Evolutionary conservation across 2,888 invertebrate genomes (phyloP).

Genomic region (Diploptera punctata): DNA sequence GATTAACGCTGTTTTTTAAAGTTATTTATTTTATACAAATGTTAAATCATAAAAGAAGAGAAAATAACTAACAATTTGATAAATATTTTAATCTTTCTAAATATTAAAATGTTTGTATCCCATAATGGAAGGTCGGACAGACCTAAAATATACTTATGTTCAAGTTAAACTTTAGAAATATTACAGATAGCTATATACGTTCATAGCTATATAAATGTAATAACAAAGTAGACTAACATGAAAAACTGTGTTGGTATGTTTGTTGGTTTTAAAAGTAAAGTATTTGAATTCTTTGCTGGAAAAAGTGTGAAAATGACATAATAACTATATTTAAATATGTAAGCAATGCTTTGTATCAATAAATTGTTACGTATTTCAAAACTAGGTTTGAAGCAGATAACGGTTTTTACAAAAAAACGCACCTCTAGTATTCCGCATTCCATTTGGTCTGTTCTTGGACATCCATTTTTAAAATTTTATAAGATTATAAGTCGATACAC

Average conservation of each 20-base stretch:
- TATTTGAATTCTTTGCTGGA: neutral
- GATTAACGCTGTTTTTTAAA: neutral
- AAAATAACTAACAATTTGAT: no score
- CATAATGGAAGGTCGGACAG: no score
- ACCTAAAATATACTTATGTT: no score
- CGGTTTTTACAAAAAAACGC: no score
- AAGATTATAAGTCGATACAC: no score
- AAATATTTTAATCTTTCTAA: neutral
- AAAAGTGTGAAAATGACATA: neutral
- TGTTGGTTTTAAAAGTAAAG: no score
- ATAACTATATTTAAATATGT: neutral
- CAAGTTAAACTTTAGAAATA: neutral
- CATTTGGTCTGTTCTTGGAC: no score
- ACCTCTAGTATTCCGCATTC: no score
- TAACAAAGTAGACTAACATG: neutral
- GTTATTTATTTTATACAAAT: neutral
- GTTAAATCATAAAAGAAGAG: neutral
- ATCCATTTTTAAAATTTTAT: no score
- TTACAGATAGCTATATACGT: neutral
- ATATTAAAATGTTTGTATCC: neutral
- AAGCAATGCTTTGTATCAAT: no score
- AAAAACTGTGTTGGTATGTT: neutral
- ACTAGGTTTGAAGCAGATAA: no score
- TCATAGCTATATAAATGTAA: neutral
- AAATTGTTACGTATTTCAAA: no score